Evolutionary conservation across 2,888 invertebrate genomes (phyloP).

Genomic region (Crocallis elinguaria): DNA sequence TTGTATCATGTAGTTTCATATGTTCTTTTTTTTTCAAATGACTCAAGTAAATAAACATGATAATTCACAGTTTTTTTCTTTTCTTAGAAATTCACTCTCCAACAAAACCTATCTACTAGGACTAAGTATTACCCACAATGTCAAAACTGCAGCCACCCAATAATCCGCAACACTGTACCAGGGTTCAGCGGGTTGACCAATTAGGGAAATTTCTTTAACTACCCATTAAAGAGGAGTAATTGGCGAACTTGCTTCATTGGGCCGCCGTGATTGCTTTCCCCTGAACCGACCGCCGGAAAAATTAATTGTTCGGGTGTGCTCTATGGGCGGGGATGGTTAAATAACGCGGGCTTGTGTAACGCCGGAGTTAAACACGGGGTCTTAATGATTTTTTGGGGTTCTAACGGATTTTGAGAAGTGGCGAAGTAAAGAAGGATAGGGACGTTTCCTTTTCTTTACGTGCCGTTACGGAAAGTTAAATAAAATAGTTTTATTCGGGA

Average conservation of each 20-base stretch:
- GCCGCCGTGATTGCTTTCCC: conserved; percentile 70
- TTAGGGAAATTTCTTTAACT: conserved; percentile 70
- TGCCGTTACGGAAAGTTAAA: background rate
- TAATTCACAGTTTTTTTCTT: too few species aligned
- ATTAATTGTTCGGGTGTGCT: conserved; percentile 62
- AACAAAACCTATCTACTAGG: too few species aligned
- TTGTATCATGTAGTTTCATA: too few species aligned
- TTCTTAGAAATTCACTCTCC: background rate
- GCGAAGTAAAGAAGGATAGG: conserved; percentile 14
- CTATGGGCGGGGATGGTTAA: conserved; percentile 47
- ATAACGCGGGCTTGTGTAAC: conserved; percentile 43
- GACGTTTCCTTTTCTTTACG: background rate
- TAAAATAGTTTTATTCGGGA: too few species aligned
- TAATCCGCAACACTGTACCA: conserved; percentile 47
- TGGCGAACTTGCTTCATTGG: conserved; percentile 75
- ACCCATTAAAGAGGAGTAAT: conserved; percentile 74
- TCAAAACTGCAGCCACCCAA: conserved; percentile 17
- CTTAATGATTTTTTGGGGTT: conserved; percentile 43
- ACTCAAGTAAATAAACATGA: too few species aligned
- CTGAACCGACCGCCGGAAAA: conserved; percentile 61
- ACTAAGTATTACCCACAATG: too few species aligned
- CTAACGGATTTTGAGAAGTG: conserved; percentile 19
- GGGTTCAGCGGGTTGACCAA: conserved; percentile 52
- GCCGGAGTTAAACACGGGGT: conserved; percentile 48
- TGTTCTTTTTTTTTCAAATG: too few species aligned